Base-by-base conservation (phyloP, 64 coral and sea anemone species). In the Actinia tenebrosa region DNA sequence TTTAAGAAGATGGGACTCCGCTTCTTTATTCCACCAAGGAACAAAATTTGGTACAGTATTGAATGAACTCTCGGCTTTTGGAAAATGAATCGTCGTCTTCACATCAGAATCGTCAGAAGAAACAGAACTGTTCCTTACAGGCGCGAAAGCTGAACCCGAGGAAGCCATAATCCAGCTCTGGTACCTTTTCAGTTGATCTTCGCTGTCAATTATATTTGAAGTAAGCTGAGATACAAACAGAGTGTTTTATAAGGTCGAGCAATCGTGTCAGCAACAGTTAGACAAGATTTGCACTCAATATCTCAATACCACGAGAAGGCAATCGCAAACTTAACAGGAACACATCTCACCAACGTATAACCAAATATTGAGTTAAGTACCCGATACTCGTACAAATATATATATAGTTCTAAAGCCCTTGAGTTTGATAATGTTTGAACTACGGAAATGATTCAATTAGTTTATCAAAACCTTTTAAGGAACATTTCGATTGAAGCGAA, bases 61-160 rank as follows among this genome's bases (percentile, higher is more conserved):
- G 44, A 50, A 81, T 3, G 79, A 53, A 6, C 17, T 81, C 79
- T 81, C 79, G 23, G 69, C 37, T 75, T 75, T 75, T 75, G 79
- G 79, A 14, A 81, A 81, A 45, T 52, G 79, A 81, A 81, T 81
- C 79, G 79, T 52, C 1, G 79, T 81, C 44, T 81, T 81, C 69
- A 45, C 44, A 52, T 81, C 79, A 53, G 79, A 81, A n/a, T 81
- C 79, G 50, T 81, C 79, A 52, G 79, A 81, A 20, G 45, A 81
- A 5, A 81, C 43, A 19, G 79, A 81, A n/a, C 17, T 81, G 22
- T 81, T 45, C 17, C 79, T 81, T 9, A 81, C 45, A 53, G 44
- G 79, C 27, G 45, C 50, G 45, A 81, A 81, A 22, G 79, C 79
- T 52, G 79, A 81, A 16, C 43, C 79, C 15, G 43, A 8, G 3